Conservation (phyloP, 2,113 vertebrate species). For the Rostratula benghalensis region DNA sequence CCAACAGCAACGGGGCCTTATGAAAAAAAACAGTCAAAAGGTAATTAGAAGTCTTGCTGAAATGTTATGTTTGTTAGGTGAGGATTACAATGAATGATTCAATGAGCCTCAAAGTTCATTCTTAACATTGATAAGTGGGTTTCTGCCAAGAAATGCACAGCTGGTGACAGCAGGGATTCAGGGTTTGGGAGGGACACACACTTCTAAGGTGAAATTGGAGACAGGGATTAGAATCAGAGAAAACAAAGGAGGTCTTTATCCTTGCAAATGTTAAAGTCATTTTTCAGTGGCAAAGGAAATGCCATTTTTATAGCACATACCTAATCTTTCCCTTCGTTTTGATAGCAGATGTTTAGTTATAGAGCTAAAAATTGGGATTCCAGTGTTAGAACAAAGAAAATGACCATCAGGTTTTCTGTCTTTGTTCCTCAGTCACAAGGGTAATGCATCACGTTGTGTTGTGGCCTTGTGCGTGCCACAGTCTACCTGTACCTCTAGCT, state of each 20-base stretch:
- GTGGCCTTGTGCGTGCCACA: background rate
- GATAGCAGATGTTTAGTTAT: constrained; percentile 39
- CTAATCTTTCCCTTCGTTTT: constrained; percentile 38
- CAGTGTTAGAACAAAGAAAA: constrained; percentile 6
- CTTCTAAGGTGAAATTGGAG: constrained; percentile 54
- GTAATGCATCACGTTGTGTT: rapidly evolving
- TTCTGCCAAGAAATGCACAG: constrained; percentile 44
- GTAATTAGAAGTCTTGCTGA: constrained; percentile 65
- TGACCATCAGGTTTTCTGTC: background rate
- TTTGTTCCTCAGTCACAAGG: background rate
- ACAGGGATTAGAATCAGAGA: background rate
- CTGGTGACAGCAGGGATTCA: constrained; percentile 48
- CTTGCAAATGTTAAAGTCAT: constrained; percentile 64
- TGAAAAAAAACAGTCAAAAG: constrained; percentile 20
- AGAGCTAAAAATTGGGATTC: background rate
- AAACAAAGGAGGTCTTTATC: constrained; percentile 65
- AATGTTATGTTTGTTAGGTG: constrained; percentile 57
- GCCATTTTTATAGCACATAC: constrained; percentile 56
- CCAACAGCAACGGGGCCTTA: constrained; percentile 30
- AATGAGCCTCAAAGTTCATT: constrained; percentile 39
- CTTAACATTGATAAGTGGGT: constrained; percentile 49
- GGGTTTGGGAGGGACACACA: constrained; percentile 36
- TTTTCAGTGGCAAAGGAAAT: constrained; percentile 69
- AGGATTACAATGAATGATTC: constrained; percentile 57
- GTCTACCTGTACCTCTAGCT: background rate